These are phyloP conservation scores for Nymphalis c-album DNA, from an alignment of 2,888 invertebrate genomes.

Conservation along the genomic window DNA sequence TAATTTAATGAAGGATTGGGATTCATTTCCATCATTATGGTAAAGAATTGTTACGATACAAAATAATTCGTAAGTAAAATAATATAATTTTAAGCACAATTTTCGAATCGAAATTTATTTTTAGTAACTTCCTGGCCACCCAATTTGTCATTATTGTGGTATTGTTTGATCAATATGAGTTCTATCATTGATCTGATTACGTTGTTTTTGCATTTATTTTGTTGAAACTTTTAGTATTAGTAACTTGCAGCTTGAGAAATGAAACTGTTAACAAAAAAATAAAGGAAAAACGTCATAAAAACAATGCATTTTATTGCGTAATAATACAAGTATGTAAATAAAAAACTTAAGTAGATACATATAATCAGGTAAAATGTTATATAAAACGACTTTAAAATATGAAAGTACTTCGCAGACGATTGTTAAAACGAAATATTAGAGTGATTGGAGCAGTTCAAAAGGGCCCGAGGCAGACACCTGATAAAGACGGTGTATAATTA, in stretches of 20 bases:
- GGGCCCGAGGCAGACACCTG: constrained; percentile 60
- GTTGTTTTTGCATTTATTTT: no score
- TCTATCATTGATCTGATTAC: no score
- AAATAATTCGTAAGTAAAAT: constrained; percentile 45
- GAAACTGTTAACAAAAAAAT: no score
- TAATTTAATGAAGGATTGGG: constrained; percentile 73
- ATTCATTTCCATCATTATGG: constrained; percentile 60
- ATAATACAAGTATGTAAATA: not conserved
- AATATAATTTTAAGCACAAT: not conserved
- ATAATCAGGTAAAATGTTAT: not conserved
- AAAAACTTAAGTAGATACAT: not conserved
- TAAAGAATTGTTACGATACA: constrained; percentile 50
- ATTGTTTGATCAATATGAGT: no score
- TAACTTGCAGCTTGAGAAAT: no score
- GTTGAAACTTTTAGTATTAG: no score
- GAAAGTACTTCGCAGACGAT: constrained; percentile 44
- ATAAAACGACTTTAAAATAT: not conserved
- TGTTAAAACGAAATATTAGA: constrained; percentile 45
- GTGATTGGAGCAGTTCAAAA: constrained; percentile 46
- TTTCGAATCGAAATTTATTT: no score
- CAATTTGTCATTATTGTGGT: not conserved
- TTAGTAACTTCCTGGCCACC: not conserved
- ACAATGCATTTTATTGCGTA: no score
- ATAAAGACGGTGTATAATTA: constrained; percentile 70
- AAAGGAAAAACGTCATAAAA: no score